phyloP scores from a whole-genome alignment of 1,140 invertebrate genomes.

The Aphaenogaster floridana region DNA sequence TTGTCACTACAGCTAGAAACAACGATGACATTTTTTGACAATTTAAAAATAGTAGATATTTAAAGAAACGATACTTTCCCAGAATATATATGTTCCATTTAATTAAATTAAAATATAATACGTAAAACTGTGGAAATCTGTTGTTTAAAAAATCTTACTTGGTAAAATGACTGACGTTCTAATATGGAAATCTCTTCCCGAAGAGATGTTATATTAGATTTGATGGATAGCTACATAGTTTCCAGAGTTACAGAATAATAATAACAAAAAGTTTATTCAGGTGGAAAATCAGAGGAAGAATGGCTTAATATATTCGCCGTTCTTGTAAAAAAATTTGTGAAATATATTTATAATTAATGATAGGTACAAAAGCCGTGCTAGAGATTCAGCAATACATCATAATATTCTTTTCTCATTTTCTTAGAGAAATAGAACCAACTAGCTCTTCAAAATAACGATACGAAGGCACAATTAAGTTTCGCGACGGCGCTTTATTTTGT shows the following conservation, averaged over 20 bases:
- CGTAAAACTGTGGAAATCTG: neutral
- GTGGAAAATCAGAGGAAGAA: neutral
- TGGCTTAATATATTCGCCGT: conserved; percentile 8
- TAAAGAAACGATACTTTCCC: neutral
- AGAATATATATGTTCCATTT: neutral
- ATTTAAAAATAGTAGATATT: neutral
- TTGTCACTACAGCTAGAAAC: neutral
- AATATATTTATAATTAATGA: neutral
- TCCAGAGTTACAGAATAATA: conserved; percentile 11
- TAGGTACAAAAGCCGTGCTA: too few species aligned
- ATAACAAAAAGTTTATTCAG: neutral
- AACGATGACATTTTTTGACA: neutral
- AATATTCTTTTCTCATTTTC: conserved; percentile 14
- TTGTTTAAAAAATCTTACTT: neutral
- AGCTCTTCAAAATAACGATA: conserved; percentile 19
- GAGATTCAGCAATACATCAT: neutral
- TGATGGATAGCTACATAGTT: neutral
- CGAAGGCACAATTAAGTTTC: neutral
- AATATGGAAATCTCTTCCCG: conserved; percentile 11
- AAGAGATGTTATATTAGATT: conserved; percentile 9
- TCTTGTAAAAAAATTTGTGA: neutral
- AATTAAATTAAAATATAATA: neutral
- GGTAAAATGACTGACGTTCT: neutral
- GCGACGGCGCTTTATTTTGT: conserved; percentile 16
- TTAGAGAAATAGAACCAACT: neutral